A percentile compares a stretch with the other conserved stretches of the same genome.
Conservation (phyloP, 1,140 invertebrate genomes). For the Diachasmimorpha longicaudata region DNA sequence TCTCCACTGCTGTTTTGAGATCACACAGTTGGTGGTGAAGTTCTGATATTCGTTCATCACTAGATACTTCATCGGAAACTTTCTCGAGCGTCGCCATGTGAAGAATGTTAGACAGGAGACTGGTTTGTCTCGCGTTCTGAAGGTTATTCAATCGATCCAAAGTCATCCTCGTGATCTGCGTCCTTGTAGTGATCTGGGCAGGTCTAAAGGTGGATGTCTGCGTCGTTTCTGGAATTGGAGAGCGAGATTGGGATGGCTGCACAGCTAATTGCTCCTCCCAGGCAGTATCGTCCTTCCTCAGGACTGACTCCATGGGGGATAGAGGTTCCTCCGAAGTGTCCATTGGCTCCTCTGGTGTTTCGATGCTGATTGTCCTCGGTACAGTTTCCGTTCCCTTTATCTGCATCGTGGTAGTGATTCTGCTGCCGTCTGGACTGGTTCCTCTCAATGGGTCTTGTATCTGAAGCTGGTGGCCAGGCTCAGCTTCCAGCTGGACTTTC, state of each 20-base stretch:
- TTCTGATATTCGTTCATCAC: conserved; percentile 63
- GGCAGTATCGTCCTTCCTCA: conserved; percentile 24
- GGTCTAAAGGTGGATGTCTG: background rate
- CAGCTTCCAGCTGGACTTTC: background rate
- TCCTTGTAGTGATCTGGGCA: conserved; percentile 47
- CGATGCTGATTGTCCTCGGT: conserved; percentile 30
- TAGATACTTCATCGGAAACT: conserved; percentile 61
- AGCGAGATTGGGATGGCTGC: background rate
- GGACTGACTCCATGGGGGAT: conserved; percentile 42
- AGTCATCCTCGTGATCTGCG: conserved; percentile 56
- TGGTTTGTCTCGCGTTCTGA: conserved; percentile 61
- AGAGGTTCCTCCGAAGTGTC: conserved; percentile 46
- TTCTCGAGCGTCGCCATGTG: conserved; percentile 68
- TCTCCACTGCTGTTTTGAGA: conserved; percentile 69
- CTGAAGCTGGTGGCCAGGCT: background rate
- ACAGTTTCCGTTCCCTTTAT: background rate
- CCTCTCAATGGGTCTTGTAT: background rate
- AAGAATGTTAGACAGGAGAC: conserved; percentile 65
- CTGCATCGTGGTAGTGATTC: background rate
- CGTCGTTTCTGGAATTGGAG: too few relatives aligned
- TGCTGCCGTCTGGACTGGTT: background rate
- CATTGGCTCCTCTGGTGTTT: conserved; percentile 41
- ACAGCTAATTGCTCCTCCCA: too few relatives aligned
- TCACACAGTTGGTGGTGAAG: conserved; percentile 67
- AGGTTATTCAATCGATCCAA: conserved; percentile 64